Conservation (phyloP, 2,797 vertebrate genomes). For the Pogonophryne albipinna region DNA sequence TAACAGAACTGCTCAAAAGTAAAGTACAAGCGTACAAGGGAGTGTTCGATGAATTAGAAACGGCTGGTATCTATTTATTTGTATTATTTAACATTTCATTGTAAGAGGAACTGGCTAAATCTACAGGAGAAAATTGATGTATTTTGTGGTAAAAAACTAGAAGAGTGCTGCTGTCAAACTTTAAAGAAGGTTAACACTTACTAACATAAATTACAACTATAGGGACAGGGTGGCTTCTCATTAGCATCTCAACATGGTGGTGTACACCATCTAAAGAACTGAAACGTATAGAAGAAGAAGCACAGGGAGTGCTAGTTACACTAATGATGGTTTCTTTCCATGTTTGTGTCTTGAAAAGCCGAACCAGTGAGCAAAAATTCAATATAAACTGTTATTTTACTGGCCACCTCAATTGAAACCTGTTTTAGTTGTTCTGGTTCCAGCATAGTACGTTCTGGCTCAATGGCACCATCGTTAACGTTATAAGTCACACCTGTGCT, state of each 20-base stretch:
- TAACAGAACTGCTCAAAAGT: not conserved
- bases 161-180: too few relatives aligned
- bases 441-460: not conserved
- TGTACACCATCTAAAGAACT: too few relatives aligned
- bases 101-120: not conserved
- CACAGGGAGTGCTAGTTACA: too few relatives aligned
- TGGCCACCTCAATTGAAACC: not conserved
- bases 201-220: too few relatives aligned
- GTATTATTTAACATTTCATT: not conserved
- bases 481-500: not conserved
- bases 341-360: not conserved
- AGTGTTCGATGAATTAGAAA: not conserved
- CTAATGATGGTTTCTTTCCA: not conserved
- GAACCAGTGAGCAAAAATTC: not conserved
- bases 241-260: too few relatives aligned
- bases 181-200: too few relatives aligned
- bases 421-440: not conserved
- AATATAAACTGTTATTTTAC: not conserved
- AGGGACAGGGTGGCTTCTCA: too few relatives aligned
- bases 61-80: not conserved
- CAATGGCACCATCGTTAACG: not conserved
- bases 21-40: not conserved
- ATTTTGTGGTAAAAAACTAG: not conserved
- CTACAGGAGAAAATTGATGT: not conserved
- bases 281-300: too few relatives aligned